These are phyloP conservation scores for Rhopilema esculentum DNA, from an alignment of 30 jellyfish, hydroid and myxozoan species.

Conservation along the genomic window DNA sequence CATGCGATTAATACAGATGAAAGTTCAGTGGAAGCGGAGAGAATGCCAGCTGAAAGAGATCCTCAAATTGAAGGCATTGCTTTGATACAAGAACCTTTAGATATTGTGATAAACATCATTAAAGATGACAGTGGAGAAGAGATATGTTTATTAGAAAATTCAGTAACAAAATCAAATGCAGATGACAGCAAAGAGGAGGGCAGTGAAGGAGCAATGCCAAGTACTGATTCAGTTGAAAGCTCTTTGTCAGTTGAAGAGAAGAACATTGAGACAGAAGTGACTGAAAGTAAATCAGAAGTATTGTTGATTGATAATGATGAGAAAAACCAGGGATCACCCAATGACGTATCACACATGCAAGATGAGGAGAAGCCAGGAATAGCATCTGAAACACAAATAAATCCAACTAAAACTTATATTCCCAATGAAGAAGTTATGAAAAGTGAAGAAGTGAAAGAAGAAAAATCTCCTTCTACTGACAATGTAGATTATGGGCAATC, in stretches of 20 bases:
- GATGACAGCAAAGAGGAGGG: background rate
- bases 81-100: background rate
- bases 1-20: background rate
- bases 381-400: background rate
- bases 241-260: background rate
- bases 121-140: conserved; percentile 43
- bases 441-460: background rate
- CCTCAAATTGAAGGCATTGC: background rate
- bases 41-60: background rate
- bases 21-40: background rate
- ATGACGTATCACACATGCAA: background rate
- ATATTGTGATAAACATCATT: background rate
- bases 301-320: background rate
- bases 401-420: background rate
- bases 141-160: conserved; percentile 6
- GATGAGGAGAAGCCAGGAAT: background rate
- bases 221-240: background rate
- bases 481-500: conserved; percentile 67
- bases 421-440: background rate
- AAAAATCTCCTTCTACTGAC: background rate
- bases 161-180: background rate
- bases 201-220: no score
- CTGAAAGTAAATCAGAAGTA: background rate
- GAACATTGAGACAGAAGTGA: background rate
- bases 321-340: background rate